Base-by-base conservation (phyloP, 1,140 invertebrate genomes). In the Vanessa atalanta region DNA sequence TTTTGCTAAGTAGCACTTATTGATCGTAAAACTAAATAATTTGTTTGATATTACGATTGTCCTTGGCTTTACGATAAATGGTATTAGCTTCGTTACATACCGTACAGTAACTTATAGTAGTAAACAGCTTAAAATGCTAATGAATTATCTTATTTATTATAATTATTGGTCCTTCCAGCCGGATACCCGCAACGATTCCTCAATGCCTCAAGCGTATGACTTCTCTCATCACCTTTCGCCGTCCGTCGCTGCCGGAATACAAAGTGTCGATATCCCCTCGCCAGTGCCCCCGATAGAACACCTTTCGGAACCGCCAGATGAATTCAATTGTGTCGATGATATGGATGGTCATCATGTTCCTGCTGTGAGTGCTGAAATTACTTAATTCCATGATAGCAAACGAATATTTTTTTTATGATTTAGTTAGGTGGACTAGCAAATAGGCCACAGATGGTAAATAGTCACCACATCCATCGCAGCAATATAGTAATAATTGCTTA, bases 191-290 rank as follows among this genome's bases (percentile, higher is more conserved):
- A 93, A 93, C 67, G 93, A 93, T 71, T 91, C 91, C 8, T 93
- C 91, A n/a, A 91, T 92, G 86, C 88, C 83, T 0, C 89, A 92
- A 79, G 92, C 93, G 47, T 91, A 91, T 68, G 91, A 92, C 51
- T 93, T 93, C 84, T 93, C 93, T 3, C 88, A 91, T 48, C 89
- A 91, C 55, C 78, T 93, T 23, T 91, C 89, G 0, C 91, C 91
- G 3, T 91, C 89, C 1, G 88, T 91, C 6, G 86, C 80, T 0
- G 85, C 88, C 12, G 88, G 88, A 3, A 77, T 89, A 7, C 83
- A 91, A 26, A 93, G 90, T 68, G 74, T 93, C 26, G 93, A 93
- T 65, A 90, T 93, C 68, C 89, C 91, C 6, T 93, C 92, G 7
- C 93, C 93, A 2, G 88, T 91, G 0, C 90, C 90, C 1, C 89